Evolutionary conservation across 1,140 invertebrate genomes (phyloP).

Genomic region (Macrobrachium rosenbergii): DNA sequence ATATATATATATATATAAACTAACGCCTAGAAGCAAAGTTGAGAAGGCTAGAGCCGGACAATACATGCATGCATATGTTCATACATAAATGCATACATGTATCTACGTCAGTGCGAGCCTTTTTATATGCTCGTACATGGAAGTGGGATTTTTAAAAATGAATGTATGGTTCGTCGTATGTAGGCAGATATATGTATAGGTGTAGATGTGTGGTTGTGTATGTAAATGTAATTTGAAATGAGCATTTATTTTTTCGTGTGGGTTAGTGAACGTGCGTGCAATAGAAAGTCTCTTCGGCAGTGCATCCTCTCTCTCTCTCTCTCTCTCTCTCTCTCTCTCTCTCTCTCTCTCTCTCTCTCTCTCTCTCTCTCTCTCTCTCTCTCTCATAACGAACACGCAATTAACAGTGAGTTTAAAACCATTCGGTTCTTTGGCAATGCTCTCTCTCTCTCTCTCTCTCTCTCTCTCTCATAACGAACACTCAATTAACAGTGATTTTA

Average conservation of each 20-base stretch:
- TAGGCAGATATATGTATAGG: background rate
- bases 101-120: background rate
- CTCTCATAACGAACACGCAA: background rate
- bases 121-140: too few relatives aligned
- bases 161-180: background rate
- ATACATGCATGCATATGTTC: background rate
- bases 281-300: too few relatives aligned
- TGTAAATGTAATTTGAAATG: background rate
- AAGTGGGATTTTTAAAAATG: too few relatives aligned
- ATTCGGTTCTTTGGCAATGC: too few relatives aligned
- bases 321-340: background rate
- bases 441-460: constrained; percentile 4
- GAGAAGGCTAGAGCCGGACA: too few relatives aligned
- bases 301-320: background rate
- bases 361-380: constrained; percentile 4
- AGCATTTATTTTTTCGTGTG: too few relatives aligned
- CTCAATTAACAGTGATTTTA: too few relatives aligned
- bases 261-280: too few relatives aligned
- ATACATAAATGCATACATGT: background rate
- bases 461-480: background rate
- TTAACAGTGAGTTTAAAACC: too few relatives aligned
- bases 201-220: background rate
- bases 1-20: background rate
- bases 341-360: constrained; percentile 9
- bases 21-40: too few relatives aligned